phyloP scores from a whole-genome alignment of 2,888 invertebrate species.

The Pediacus dermestoides region DNA sequence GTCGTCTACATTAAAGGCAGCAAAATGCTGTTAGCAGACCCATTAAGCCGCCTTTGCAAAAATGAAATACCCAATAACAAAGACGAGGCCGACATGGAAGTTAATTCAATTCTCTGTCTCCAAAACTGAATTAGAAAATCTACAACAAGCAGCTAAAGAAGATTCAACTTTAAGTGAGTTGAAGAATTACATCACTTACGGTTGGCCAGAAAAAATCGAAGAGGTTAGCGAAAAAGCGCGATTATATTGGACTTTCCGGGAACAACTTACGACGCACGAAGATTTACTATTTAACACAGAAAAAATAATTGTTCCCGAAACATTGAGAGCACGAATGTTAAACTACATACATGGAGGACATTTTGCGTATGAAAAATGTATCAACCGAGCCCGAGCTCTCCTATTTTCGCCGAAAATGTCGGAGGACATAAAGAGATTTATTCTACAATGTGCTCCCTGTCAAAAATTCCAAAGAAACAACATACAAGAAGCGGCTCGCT shows the following conservation, averaged over 20 bases:
- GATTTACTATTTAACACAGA: neutral
- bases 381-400: neutral
- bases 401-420: neutral
- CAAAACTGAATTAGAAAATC: neutral
- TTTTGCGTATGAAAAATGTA: neutral
- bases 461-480: neutral
- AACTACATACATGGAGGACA: neutral
- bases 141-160: neutral
- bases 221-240: neutral
- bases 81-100: neutral
- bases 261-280: neutral
- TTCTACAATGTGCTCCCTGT: neutral
- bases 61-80: slow-evolving; percentile 1
- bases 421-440: neutral
- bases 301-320: neutral
- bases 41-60: slow-evolving; percentile 1
- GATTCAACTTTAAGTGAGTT: slow-evolving; percentile 11
- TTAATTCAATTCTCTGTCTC: slow-evolving; percentile 1
- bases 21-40: slow-evolving; percentile 10
- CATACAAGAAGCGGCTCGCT: neutral
- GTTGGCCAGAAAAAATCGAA: neutral
- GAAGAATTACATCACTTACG: neutral
- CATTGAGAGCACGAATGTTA: neutral
- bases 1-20: neutral
- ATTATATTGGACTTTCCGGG: neutral